Percentiles rank a stretch among this genome's conserved stretches.
Evolutionary conservation across 2,113 vertebrate species (phyloP).

Genomic region (Brachirus orientalis): DNA sequence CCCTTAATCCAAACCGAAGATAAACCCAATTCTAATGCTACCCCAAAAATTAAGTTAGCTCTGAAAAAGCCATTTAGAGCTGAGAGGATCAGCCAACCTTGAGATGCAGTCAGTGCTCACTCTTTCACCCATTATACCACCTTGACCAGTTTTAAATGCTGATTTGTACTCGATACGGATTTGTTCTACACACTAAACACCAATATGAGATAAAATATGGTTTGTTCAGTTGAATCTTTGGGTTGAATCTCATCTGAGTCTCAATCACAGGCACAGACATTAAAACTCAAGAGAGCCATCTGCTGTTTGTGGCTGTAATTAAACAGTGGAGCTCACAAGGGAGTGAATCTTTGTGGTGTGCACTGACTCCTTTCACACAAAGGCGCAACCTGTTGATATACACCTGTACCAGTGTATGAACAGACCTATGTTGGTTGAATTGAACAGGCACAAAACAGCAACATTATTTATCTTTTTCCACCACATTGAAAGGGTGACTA

Average conservation of each 20-base stretch:
- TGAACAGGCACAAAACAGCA: neutral
- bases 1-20: too few relatives aligned
- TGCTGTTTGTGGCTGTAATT: conserved; percentile 92
- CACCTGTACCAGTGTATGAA: neutral
- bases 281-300: conserved; percentile 99
- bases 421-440: neutral
- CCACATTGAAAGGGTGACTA: neutral
- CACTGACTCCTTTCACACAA: neutral
- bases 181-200: neutral
- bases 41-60: too few relatives aligned
- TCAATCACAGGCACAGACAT: conserved; percentile 66
- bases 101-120: neutral
- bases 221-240: conserved; percentile 4
- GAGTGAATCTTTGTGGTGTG: conserved; percentile 3
- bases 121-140: neutral
- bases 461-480: neutral
- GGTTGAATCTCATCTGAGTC: conserved; percentile 20
- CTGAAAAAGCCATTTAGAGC: too few relatives aligned
- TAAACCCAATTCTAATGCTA: too few relatives aligned
- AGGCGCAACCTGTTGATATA: neutral
- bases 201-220: neutral
- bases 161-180: neutral
- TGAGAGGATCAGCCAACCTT: too few relatives aligned
- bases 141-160: neutral
- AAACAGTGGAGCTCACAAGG: conserved; percentile 65